Evolutionary conservation across 2,797 vertebrate genomes (phyloP).

Genomic region (Galagoides demidoff): DNA sequence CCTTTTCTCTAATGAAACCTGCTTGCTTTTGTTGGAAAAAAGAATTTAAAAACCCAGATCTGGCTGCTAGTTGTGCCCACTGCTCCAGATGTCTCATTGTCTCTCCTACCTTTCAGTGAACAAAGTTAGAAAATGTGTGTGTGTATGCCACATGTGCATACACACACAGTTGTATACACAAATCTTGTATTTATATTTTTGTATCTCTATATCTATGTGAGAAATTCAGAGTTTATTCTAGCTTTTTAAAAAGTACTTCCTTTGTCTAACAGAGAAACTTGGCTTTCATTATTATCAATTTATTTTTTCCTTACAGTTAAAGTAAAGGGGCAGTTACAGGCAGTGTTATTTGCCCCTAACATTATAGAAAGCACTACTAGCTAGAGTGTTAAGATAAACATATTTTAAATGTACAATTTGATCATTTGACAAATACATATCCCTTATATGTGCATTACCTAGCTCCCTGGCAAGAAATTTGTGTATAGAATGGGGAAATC

Average conservation of each 20-base stretch:
- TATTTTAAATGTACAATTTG: not conserved
- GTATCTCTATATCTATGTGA: not conserved
- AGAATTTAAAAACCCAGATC: not conserved
- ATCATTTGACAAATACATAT: not conserved
- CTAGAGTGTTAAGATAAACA: not conserved
- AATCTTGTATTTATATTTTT: not conserved
- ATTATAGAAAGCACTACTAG: not conserved
- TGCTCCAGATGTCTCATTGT: not conserved
- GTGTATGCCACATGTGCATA: not conserved
- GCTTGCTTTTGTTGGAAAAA: not conserved
- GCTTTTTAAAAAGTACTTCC: not conserved
- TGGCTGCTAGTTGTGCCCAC: not conserved
- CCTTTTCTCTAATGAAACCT: not conserved
- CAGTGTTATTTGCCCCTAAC: not conserved
- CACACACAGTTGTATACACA: not conserved
- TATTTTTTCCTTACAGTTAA: slow-evolving; percentile 26
- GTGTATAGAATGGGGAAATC: not conserved
- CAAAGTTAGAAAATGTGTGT: not conserved
- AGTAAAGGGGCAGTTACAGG: not conserved
- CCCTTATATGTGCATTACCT: not conserved
- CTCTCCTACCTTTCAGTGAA: not conserved
- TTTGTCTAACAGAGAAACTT: not conserved
- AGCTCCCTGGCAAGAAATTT: not conserved
- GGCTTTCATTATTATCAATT: not conserved
- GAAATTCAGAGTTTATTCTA: slow-evolving; percentile 30